Evolutionary conservation across 2,888 invertebrate species (phyloP).

Genomic region (Parnassius smintheus): DNA sequence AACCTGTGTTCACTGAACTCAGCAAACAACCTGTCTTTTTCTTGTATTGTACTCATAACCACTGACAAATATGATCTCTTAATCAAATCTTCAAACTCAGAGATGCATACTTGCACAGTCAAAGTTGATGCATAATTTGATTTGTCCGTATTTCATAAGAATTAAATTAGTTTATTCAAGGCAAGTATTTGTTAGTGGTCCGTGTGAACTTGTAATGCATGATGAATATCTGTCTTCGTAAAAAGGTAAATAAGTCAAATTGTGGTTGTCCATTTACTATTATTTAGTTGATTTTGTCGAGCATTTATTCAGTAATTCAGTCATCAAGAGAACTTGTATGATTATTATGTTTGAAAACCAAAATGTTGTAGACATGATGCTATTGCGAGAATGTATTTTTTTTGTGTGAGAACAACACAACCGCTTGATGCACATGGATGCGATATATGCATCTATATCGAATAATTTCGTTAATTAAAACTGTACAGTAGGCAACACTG

Average conservation of each 20-base stretch:
- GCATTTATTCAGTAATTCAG: constrained; percentile 32
- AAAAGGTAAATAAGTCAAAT: constrained; percentile 48
- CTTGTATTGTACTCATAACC: constrained; percentile 49
- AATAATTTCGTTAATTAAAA: constrained; percentile 28
- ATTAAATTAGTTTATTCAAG: background rate
- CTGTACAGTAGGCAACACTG: constrained; percentile 26
- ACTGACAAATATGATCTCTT: constrained; percentile 40
- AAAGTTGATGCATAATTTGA: constrained; percentile 11
- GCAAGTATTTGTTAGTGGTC: constrained; percentile 46
- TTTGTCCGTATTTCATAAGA: constrained; percentile 10
- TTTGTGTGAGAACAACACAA: constrained; percentile 23
- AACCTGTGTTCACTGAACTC: constrained; percentile 42
- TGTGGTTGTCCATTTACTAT: constrained; percentile 63
- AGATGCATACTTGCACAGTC: constrained; percentile 26
- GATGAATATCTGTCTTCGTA: constrained; percentile 56
- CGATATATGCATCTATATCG: constrained; percentile 5
- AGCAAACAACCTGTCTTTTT: constrained; percentile 48
- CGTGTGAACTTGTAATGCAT: constrained; percentile 57
- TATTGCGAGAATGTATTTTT: constrained; percentile 25
- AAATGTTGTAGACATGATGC: constrained; percentile 22
- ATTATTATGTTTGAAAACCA: constrained; percentile 17
- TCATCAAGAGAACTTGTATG: constrained; percentile 26
- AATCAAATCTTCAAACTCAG: constrained; percentile 11
- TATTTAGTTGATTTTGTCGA: constrained; percentile 44
- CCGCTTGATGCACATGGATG: constrained; percentile 18